These are phyloP conservation scores for Noctua janthe DNA, from an alignment of 2,888 invertebrate species.

Conservation along the genomic window DNA sequence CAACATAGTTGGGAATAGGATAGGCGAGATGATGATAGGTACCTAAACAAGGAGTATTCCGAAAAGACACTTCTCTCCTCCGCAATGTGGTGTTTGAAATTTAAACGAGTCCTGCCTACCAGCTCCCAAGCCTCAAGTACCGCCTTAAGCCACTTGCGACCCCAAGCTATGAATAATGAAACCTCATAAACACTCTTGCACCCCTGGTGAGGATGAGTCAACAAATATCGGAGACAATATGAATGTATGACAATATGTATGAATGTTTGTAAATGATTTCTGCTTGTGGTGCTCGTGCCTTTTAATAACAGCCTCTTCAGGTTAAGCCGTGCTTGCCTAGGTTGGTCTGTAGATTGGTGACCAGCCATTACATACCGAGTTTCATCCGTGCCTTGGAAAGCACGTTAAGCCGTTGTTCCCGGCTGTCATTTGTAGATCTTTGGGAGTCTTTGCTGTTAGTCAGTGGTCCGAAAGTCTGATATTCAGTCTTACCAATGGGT, in stretches of 20 bases:
- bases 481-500: too few species aligned
- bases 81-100: slow-evolving; percentile 1
- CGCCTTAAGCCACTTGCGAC: slow-evolving; percentile 61
- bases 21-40: not conserved
- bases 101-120: not conserved
- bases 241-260: not conserved
- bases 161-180: slow-evolving; percentile 75
- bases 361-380: not conserved
- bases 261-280: slow-evolving; percentile 5
- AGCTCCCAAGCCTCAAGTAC: slow-evolving; percentile 8
- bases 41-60: not conserved
- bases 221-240: slow-evolving; percentile 8
- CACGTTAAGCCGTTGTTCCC: not conserved
- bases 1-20: not conserved
- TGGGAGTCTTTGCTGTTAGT: not conserved
- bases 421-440: not conserved
- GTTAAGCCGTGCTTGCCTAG: not conserved
- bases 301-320: not conserved
- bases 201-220: slow-evolving; percentile 40
- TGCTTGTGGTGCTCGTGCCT: not conserved
- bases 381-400: not conserved
- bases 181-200: slow-evolving; percentile 77
- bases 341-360: not conserved
- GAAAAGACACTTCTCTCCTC: not conserved
- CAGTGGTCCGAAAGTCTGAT: not conserved